A percentile compares a stretch with the other conserved stretches of the same genome.
Conservation (phyloP, 2,113 vertebrate genomes). For the Paramormyrops kingsleyae region DNA sequence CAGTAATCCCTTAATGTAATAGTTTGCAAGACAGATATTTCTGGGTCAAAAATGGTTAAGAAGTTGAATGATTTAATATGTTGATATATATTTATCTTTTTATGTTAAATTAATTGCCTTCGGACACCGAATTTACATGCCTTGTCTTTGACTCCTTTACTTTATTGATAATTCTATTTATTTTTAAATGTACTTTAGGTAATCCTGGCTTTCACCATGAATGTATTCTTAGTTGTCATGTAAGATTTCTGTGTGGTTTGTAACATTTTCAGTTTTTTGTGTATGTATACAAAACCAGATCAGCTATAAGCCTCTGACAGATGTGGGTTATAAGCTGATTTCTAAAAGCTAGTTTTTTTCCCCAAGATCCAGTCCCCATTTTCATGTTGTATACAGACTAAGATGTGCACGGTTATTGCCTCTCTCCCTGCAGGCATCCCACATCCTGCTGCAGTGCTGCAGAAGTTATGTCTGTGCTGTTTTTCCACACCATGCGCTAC, state of each 20-base stretch:
- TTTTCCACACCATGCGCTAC: slow-evolving; percentile 75
- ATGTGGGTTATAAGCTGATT: neutral
- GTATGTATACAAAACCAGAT: neutral
- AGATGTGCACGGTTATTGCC: neutral
- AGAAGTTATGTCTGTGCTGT: slow-evolving; percentile 72
- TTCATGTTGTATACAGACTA: neutral
- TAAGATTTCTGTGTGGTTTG: neutral
- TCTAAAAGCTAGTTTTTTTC: neutral
- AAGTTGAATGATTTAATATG: no score
- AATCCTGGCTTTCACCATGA: no score
- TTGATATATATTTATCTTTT: no score
- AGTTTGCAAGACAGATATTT: no score
- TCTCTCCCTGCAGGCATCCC: slow-evolving; percentile 54
- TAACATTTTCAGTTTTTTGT: neutral
- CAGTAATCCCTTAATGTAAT: no score
- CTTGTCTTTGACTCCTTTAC: no score
- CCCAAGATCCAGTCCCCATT: neutral
- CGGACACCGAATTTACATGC: no score
- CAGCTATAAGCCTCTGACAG: neutral
- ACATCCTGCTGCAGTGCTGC: slow-evolving; percentile 75
- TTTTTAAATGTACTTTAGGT: no score
- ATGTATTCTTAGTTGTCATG: no score
- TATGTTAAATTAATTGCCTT: no score
- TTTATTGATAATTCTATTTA: no score
- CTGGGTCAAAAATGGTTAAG: no score